Base-by-base conservation (phyloP, 2,888 invertebrate species). In the Luperina testacea region DNA sequence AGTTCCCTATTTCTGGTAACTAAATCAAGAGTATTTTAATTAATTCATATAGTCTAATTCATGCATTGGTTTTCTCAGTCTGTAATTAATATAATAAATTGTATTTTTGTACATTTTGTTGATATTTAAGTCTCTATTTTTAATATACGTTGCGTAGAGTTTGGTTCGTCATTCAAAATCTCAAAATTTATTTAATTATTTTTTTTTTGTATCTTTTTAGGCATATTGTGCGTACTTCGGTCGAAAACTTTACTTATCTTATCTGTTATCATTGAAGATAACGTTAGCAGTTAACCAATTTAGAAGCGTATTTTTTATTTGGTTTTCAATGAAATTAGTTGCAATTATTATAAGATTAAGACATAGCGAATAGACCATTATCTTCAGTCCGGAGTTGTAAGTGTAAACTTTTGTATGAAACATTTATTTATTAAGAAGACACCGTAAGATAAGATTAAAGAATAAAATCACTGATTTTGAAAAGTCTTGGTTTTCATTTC, bases 321-420 rank as follows among this genome's bases (percentile, higher is more conserved):
- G 90, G 88, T 89, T 90, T 92, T 88, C 90, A 87, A 90, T 88
- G 90, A 92, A 90, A 90, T 90, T 92, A 93, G 91, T 91, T 91
- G 87, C 88, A 92, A 94, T 94, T 95, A 95, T 95, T 94, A 93
- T 94, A 92, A 87, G 86, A 80, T 85, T 94, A 93, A 93, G 92
- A 91, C 88, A 90, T 92, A 91, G 86, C 64, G 13, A 80, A 85
- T 90, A 85, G 81, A 84, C 64, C 73, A 73, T 77, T 75, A 65
- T 78, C 82, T 87, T 83, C 72, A 64, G 82, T 77, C 72, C 86
- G 89, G 87, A 90, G 90, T 90, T 89, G 85, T 92, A 90, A 91
- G 82, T 93, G 91, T 93, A 92, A 91, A 93, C 88, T 95, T 95
- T 96, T 96, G 94, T 96, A 96, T 94, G 93, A 93, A 93, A 90